These are phyloP conservation scores for Epinotia brunnichana DNA, from an alignment of 2,888 invertebrate species.

Conservation along the genomic window DNA sequence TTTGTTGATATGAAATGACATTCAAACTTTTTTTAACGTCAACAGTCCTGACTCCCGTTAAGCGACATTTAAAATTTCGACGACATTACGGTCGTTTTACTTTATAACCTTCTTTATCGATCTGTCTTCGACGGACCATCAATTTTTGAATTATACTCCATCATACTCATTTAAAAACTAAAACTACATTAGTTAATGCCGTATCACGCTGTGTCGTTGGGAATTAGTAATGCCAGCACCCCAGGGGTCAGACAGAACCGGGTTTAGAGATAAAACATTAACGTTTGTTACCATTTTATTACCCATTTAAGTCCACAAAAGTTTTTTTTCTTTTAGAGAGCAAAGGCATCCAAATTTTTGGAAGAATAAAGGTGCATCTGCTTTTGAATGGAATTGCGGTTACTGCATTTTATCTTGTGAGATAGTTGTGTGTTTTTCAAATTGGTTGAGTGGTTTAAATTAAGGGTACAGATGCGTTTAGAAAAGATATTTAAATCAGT, in stretches of 20 bases:
- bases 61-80: slow-evolving; percentile 21
- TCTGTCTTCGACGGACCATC: slow-evolving; percentile 35
- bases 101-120: slow-evolving; percentile 20
- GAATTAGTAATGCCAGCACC: slow-evolving; percentile 38
- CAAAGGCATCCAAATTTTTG: slow-evolving; percentile 5
- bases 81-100: slow-evolving; percentile 14
- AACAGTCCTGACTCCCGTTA: slow-evolving; percentile 7
- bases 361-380: slow-evolving; percentile 1
- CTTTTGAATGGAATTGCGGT: neutral
- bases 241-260: slow-evolving; percentile 44
- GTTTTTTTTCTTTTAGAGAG: slow-evolving; percentile 30
- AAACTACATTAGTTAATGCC: slow-evolving; percentile 44
- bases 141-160: slow-evolving; percentile 37
- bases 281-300: slow-evolving; percentile 49
- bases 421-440: slow-evolving; percentile 41
- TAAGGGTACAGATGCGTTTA: slow-evolving; percentile 15
- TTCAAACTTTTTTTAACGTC: slow-evolving; percentile 11
- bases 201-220: slow-evolving; percentile 43
- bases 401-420: neutral
- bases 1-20: slow-evolving; percentile 11
- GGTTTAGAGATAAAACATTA: slow-evolving; percentile 44
- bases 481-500: slow-evolving; percentile 28
- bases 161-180: slow-evolving; percentile 43
- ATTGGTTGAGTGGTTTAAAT: slow-evolving; percentile 36
- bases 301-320: slow-evolving; percentile 42